These are phyloP conservation scores for Rugalucina vietnamica DNA, from an alignment of 2,888 invertebrate species.

Conservation along the genomic window DNA sequence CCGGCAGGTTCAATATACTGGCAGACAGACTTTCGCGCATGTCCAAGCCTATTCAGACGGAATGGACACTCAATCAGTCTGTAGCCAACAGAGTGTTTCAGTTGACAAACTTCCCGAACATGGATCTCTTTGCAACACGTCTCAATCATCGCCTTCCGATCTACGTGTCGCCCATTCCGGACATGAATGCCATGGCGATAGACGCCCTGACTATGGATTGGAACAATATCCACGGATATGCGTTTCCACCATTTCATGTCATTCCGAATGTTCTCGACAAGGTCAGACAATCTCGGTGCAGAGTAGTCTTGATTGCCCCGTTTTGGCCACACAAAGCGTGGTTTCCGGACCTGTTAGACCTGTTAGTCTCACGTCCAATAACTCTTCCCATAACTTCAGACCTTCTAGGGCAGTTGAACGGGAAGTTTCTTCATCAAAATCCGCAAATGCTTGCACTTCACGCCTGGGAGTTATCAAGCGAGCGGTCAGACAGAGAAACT, in stretches of 20 bases:
- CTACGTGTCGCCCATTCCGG: slow-evolving; percentile 1
- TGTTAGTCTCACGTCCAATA: background rate
- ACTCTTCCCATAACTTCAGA: background rate
- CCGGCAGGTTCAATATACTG: background rate
- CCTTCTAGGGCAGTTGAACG: background rate
- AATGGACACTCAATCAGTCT: background rate
- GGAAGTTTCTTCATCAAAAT: background rate
- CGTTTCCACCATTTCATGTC: background rate
- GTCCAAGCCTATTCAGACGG: background rate
- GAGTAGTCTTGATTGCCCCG: background rate
- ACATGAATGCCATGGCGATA: background rate
- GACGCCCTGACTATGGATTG: background rate
- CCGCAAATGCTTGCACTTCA: background rate
- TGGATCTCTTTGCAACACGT: background rate
- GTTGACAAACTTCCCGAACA: background rate
- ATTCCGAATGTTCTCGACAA: background rate
- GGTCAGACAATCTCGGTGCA: background rate
- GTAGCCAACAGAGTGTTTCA: background rate
- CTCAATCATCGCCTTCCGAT: background rate
- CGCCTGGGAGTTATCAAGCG: background rate
- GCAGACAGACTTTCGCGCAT: background rate
- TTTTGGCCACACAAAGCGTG: background rate
- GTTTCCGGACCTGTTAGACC: background rate
- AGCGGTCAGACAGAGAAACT: background rate
- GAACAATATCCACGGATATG: background rate